Evolutionary conservation across 2,797 vertebrate species (phyloP).

Genomic region (Tapera naevia): DNA sequence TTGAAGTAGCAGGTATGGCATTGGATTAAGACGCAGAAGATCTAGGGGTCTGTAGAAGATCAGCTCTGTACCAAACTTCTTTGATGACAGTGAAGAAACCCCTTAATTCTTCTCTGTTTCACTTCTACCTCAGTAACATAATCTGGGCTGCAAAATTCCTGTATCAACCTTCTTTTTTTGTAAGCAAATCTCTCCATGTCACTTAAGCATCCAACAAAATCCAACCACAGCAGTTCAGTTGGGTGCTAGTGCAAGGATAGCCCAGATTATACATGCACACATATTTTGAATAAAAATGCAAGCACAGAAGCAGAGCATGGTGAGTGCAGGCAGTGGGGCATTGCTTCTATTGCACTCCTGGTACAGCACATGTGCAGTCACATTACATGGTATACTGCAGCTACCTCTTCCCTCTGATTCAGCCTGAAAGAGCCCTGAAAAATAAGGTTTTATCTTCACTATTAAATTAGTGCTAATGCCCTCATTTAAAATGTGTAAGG

Average conservation of each 20-base stretch:
- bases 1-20: neutral
- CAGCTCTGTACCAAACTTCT: neutral
- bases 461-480: neutral
- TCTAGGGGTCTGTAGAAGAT: neutral
- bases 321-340: neutral
- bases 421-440: neutral
- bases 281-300: neutral
- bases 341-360: neutral
- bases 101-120: neutral
- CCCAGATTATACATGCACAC: neutral
- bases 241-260: neutral
- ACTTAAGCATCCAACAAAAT: neutral
- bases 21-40: neutral
- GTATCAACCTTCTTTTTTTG: neutral
- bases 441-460: neutral
- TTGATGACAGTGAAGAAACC: neutral
- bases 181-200: neutral
- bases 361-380: accelerated
- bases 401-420: neutral
- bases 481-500: neutral
- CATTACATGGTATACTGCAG: neutral
- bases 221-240: neutral
- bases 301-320: accelerated
- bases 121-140: neutral
- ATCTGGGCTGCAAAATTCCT: neutral